A percentile compares a stretch with the other conserved stretches of the same genome.
phyloP scores from a whole-genome alignment of 2,113 vertebrate species.

The Taurulus bubalis region DNA sequence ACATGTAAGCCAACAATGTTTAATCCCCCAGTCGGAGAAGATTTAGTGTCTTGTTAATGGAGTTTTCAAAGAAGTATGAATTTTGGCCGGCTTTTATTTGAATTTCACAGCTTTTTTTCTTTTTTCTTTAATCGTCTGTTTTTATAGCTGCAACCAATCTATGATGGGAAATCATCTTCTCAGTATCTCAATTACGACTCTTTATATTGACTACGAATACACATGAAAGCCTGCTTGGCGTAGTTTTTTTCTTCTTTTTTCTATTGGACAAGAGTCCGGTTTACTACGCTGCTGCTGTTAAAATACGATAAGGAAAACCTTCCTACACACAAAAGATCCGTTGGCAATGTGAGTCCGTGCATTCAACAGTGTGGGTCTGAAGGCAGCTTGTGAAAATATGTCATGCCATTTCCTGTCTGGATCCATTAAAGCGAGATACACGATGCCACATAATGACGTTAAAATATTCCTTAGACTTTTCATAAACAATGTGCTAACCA shows the following conservation, averaged over 20 bases:
- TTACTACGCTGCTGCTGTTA: not conserved
- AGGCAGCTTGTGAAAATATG: slow-evolving; percentile 20
- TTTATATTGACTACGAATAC: not conserved
- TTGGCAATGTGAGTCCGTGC: not conserved
- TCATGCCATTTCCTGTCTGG: slow-evolving; percentile 12
- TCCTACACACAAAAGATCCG: not conserved
- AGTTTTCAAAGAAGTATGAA: slow-evolving; percentile 18
- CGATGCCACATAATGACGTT: slow-evolving; percentile 9
- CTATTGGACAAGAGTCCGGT: not conserved
- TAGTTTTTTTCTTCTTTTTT: not conserved
- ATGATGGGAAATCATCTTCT: not conserved
- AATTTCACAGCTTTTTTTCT: slow-evolving; percentile 18
- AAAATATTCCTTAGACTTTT: slow-evolving; percentile 36
- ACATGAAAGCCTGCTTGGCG: not conserved
- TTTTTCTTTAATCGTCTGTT: slow-evolving; percentile 3
- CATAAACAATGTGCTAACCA: slow-evolving; percentile 34
- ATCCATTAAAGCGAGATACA: slow-evolving; percentile 40
- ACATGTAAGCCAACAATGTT: slow-evolving; percentile 11
- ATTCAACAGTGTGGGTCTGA: slow-evolving; percentile 5
- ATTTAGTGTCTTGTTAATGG: slow-evolving; percentile 20
- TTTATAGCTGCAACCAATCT: slow-evolving; percentile 1
- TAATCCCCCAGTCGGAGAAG: slow-evolving; percentile 18
- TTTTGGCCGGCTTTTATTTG: slow-evolving; percentile 1
- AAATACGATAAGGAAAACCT: not conserved
- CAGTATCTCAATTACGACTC: not conserved